Percentiles rank a stretch among this genome's conserved stretches.
phyloP scores from a whole-genome alignment of 2,797 vertebrate species.

The Clarias pachynema region DNA sequence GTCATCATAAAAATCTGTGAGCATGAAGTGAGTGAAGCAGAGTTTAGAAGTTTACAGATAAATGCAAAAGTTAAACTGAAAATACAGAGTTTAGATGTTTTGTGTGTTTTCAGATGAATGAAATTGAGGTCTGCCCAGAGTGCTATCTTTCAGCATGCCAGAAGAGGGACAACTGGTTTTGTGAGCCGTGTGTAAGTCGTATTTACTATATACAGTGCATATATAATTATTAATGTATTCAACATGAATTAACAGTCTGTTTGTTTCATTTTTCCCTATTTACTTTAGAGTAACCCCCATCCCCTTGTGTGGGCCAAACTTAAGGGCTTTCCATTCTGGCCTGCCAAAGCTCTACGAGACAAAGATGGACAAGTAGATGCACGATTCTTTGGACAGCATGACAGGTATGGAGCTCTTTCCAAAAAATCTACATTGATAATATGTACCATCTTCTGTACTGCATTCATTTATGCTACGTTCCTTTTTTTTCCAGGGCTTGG shows the following conservation, averaged over 20 bases:
- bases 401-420: conserved; percentile 80
- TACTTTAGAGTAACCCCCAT: conserved; percentile 94
- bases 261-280: conserved; percentile 52
- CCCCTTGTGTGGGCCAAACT: conserved; percentile 98
- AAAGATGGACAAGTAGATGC: conserved; percentile 98
- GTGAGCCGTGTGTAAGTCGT: conserved; percentile 96
- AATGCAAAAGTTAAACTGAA: conserved; percentile 14
- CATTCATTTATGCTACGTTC: background rate
- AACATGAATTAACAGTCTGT: conserved; percentile 3
- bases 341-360: conserved; percentile 96
- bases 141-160: conserved; percentile 99
- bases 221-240: background rate
- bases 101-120: conserved; percentile 90
- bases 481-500: conserved; percentile 83
- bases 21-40: conserved; percentile 85
- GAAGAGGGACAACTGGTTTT: conserved; percentile 99
- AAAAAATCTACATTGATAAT: background rate
- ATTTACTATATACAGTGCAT: background rate
- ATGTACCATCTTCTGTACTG: background rate
- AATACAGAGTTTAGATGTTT: conserved; percentile 10
- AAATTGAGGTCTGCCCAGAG: conserved; percentile 98
- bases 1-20: conserved; percentile 99
- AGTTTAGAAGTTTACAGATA: background rate
- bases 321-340: conserved; percentile 99
- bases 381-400: conserved; percentile 97